Conservation (phyloP, 2,888 invertebrate species). For the Lepidocyrtoides sp. region DNA sequence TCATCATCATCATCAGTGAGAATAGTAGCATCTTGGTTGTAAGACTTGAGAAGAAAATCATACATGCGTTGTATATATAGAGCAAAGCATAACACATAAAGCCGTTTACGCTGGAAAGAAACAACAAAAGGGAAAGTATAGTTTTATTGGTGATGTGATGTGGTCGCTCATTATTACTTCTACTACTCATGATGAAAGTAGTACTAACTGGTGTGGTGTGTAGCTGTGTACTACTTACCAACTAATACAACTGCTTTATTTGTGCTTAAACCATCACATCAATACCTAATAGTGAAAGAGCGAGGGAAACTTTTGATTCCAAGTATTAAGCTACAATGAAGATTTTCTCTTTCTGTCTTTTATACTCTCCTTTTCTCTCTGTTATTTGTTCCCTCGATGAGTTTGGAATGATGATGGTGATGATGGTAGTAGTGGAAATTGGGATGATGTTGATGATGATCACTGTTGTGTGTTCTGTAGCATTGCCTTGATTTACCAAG, state of each 20-base stretch:
- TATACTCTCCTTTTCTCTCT: background rate
- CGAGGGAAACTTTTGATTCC: slow-evolving; percentile 63
- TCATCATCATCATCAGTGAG: no score
- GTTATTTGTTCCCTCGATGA: background rate
- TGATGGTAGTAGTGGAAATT: background rate
- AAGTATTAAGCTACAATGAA: slow-evolving; percentile 40
- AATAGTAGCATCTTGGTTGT: background rate
- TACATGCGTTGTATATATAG: no score
- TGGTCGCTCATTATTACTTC: slow-evolving; percentile 60
- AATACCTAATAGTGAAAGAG: slow-evolving; percentile 37
- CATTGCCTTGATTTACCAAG: slow-evolving; percentile 47
- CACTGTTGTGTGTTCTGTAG: no score
- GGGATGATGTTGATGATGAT: no score
- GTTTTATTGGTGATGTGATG: slow-evolving; percentile 55
- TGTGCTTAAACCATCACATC: slow-evolving; percentile 60
- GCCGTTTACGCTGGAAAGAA: background rate
- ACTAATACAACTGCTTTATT: slow-evolving; percentile 47
- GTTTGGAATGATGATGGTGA: slow-evolving; percentile 28
- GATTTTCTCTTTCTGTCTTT: slow-evolving; percentile 48
- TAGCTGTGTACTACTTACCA: slow-evolving; percentile 7
- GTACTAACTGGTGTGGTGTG: no score
- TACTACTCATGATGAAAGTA: background rate
- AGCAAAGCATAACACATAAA: no score
- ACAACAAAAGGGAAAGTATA: slow-evolving; percentile 23
- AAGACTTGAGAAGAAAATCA: no score